Base-by-base conservation (phyloP, 2,113 vertebrate genomes). In the Neomonachus schauinslandi region DNA sequence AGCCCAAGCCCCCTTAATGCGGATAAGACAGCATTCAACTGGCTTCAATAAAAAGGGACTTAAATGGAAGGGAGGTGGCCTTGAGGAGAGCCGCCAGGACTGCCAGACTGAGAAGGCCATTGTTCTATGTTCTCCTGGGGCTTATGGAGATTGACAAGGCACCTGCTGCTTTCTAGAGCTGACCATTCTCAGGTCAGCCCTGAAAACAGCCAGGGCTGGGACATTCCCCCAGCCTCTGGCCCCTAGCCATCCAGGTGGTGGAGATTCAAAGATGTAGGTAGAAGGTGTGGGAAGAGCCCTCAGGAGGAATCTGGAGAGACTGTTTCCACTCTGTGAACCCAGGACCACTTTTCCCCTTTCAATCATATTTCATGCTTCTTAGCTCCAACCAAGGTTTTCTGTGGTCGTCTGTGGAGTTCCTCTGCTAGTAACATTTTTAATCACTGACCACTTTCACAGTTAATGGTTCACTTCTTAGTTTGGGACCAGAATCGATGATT, bases 41-140 rank as follows among this genome's bases (percentile, higher is more conserved):
- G 96, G 65, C 93, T 97, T 98, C 96, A 98, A 98, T 98, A 94
- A 98, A 98, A 97, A 97, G 83, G 69, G 97, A 90, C 93, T 98
- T 98, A 97, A 89, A 63, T 69, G 94, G 57, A 82, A 90, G 39
- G 93, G 82, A 96, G 90, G 90, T 79, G 91, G 93, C 90, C 89
- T 89, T 93, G 83, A 79, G 93, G 82, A 96, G 82, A 80, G n/a
- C 55, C 2, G 5, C 33, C 61, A 8, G 4, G 49, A 42, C 79
- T 10, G 36, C 53, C 33, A 74, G 94, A 97, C 97, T 97, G 97
- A 98, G 89, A 67, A 90, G 67, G 39, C 83, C 95, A 95, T 97
- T 97, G 96, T 98, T 96, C 86, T 59, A 24, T 16, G n/a, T 91
- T 69, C 93, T 96, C 81, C 46, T 26, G 18, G 77, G 85, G 85